A percentile compares a stretch with the other conserved stretches of the same genome.
These are phyloP conservation scores for Botrylloides violaceus DNA, from an alignment of 23 tunicate genomes.

Conservation along the genomic window DNA sequence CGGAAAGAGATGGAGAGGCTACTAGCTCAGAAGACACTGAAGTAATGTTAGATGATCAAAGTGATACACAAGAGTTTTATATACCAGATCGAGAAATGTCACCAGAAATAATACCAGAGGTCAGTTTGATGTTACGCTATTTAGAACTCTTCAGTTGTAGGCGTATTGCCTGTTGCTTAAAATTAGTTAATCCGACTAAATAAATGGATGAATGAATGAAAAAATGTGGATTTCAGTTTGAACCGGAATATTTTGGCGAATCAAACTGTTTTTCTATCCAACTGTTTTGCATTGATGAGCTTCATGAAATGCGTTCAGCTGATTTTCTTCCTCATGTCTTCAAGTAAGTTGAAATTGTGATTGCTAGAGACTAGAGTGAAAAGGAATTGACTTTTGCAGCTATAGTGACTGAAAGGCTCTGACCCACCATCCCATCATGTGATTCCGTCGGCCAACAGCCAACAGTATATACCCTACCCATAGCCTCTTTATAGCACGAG, in stretches of 20 bases:
- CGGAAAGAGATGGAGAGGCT: neutral
- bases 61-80: neutral
- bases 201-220: too few species aligned
- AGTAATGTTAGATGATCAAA: neutral
- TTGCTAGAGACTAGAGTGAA: too few species aligned
- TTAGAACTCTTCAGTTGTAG: too few species aligned
- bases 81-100: neutral
- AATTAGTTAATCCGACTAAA: too few species aligned
- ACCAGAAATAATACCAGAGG: neutral
- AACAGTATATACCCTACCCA: too few species aligned
- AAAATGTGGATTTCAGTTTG: constrained; percentile 26
- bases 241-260: constrained; percentile 56
- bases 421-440: too few species aligned
- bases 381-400: too few species aligned
- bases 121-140: too few species aligned
- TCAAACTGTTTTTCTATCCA: constrained; percentile 87
- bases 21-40: neutral
- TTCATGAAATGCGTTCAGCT: constrained; percentile 78
- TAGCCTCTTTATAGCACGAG: too few species aligned
- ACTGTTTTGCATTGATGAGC: constrained; percentile 83
- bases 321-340: constrained; percentile 85
- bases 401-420: too few species aligned
- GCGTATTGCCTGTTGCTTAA: too few species aligned
- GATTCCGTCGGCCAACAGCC: too few species aligned
- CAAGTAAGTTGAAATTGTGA: constrained; percentile 73